Evolutionary conservation across 2,797 vertebrate species (phyloP), one percentile per base, ranked within the genome.

Genomic region (Amphiprion clarkii): DNA sequence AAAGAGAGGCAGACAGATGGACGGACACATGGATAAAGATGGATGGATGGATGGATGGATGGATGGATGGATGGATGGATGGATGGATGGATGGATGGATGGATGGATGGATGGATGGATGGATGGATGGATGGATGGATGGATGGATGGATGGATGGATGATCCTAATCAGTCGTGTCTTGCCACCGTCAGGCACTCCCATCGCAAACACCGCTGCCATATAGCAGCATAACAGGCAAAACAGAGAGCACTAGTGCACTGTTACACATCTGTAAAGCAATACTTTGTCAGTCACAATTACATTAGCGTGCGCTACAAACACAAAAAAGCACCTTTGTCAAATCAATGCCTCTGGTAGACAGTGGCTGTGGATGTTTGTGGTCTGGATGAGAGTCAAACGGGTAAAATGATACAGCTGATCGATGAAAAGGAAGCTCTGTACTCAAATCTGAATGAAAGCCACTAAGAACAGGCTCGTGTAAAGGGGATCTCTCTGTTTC

Each of bases 1-100:
- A 91, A 89, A 89, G 83, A 63, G 12, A 63, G 70, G 59, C 82
- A 78, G 82, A 84, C 73, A 71, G 78, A 78, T 63, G 53, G 73
- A 79, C n/a, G 49, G 73, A 80, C 52, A 52, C 36, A 62, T 3
- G 14, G 60, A 79, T 73, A 55, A 78, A 84, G 79, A 74, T 21
- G 33, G 64, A 70, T 52, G 31, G 80, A 74, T 21, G 33, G 64
- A 70, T 52, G 31, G 78, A 78, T 63, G 53, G 73, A 79, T 19
- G 49, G 73, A 80, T 48, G 49, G 31, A 62, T 3, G 14, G 60
- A 79, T 73, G 52, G 80, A 74, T 21, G 33, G 64, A 70, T 52
- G 31, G 78, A 78, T 63, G 53, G 73, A 79, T 19, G 49, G 80
- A 74, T 21, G 33, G 64, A 70, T 52, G 31, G 78, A 78, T 63